These are phyloP conservation scores for Poecilia wingei DNA, from an alignment of 2,797 vertebrate species.

Conservation along the genomic window DNA sequence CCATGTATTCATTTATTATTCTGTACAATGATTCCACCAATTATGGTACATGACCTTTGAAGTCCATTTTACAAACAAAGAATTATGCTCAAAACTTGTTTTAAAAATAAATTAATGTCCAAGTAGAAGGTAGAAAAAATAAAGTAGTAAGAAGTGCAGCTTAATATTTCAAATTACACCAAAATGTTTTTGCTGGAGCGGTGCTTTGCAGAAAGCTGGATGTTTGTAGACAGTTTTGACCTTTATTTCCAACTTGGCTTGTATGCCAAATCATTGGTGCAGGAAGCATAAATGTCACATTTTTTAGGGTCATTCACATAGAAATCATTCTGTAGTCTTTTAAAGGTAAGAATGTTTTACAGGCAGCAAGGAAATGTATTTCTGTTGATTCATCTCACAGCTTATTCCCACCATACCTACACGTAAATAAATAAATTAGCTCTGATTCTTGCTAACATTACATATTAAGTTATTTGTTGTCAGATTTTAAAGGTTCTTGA, in stretches of 20 bases:
- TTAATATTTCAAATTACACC: neutral
- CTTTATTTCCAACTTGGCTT: neutral
- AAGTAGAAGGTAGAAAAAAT: neutral
- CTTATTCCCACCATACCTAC: too few relatives aligned
- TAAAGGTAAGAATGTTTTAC: neutral
- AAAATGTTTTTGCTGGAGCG: neutral
- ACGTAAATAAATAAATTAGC: neutral
- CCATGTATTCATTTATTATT: neutral
- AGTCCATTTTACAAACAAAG: neutral
- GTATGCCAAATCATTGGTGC: neutral
- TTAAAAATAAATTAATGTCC: neutral
- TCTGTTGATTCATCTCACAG: neutral
- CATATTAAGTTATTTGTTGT: neutral
- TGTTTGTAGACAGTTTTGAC: neutral
- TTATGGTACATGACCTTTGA: neutral
- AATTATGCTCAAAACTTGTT: neutral
- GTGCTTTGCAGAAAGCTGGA: neutral
- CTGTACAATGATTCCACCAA: neutral
- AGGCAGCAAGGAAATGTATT: neutral
- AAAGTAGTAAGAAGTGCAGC: neutral
- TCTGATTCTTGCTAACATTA: neutral
- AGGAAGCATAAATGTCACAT: constrained; percentile 2
- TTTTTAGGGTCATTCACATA: neutral
- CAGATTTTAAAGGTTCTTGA: neutral
- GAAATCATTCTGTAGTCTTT: neutral